Percentiles rank a stretch among this genome's conserved stretches.
Evolutionary conservation across 2,888 invertebrate genomes (phyloP).

Genomic region (Plebejus anna): DNA sequence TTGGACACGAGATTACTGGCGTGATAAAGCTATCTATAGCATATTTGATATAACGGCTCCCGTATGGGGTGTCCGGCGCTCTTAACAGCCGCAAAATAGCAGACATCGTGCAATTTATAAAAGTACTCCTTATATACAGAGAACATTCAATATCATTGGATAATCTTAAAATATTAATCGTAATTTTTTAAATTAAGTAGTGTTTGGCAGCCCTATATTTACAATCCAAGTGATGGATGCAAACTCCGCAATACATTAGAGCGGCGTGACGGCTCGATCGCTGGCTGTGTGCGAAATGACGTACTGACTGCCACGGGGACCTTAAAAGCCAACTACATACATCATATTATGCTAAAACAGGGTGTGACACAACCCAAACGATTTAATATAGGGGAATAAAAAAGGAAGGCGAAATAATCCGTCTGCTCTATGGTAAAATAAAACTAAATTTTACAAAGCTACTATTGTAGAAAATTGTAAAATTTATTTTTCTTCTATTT

Average conservation of each 20-base stretch:
- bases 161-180: background rate
- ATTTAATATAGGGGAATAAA: background rate
- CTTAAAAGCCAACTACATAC: slow-evolving; percentile 26
- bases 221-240: slow-evolving; percentile 50
- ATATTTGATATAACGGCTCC: background rate
- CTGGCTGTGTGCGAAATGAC: slow-evolving; percentile 55
- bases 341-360: slow-evolving; percentile 20
- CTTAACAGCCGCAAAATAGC: slow-evolving; percentile 6
- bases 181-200: background rate
- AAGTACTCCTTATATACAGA: background rate
- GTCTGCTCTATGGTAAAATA: background rate
- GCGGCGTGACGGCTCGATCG: slow-evolving; percentile 48
- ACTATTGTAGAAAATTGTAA: background rate
- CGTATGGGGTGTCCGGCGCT: background rate
- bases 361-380: background rate
- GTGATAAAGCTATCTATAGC: slow-evolving; percentile 14
- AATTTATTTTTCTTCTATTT: background rate
- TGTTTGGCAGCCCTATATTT: slow-evolving; percentile 32
- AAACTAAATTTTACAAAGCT: background rate
- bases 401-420: background rate
- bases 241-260: slow-evolving; percentile 55
- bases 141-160: background rate
- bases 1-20: slow-evolving; percentile 5
- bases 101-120: background rate
- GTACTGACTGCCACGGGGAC: slow-evolving; percentile 15